Base-by-base conservation (phyloP, 2,888 invertebrate genomes). In the Glomeris marginata region DNA sequence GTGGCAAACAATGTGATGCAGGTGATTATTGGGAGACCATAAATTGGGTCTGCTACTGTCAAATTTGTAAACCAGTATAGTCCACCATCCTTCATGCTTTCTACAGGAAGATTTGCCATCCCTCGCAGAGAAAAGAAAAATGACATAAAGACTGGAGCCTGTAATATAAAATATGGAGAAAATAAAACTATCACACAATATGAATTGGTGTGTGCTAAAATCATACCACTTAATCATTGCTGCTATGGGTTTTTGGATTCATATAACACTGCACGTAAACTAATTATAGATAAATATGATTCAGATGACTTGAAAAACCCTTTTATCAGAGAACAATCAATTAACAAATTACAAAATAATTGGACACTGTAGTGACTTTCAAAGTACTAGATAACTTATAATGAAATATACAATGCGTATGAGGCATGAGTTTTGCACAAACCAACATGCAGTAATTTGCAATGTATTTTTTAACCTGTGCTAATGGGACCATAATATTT, bases 21-120 rank as follows among this genome's bases (percentile, higher is more conserved):
- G 1, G 94, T 94, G 45, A 91, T 71, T 1, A 91, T 5, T 0
- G 97, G 97, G 50, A 98, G 70, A 13, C 85, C 56, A 62, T 81
- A 95, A 66, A 75, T 85, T 42, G 92, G 94, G 72, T 98, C 98
- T 2, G 84, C 75, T 10, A 87, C 66, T 1, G 94, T 91, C 41
- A 98, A 74, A 72, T 99, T 92, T 2, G 76, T 71, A 65, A 98
- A 94, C 97, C 97, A 98, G 60, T 75, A 78, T 1, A 88, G 57
- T 0, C 98, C 98, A 33, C 97, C 97, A 1, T 77, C 72, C 55
- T 77, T 75, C 75, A 97, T 75, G 63, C 91, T 91, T 40, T 87
- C 88, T 35, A 98, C 84, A 1, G 94, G 95, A 33, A 81, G 75
- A 61, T 81, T 82, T 1, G 90, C 79, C 94, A 98, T 94, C 55